Conservation (phyloP, 2,113 vertebrate genomes). For the Eublepharis macularius region DNA sequence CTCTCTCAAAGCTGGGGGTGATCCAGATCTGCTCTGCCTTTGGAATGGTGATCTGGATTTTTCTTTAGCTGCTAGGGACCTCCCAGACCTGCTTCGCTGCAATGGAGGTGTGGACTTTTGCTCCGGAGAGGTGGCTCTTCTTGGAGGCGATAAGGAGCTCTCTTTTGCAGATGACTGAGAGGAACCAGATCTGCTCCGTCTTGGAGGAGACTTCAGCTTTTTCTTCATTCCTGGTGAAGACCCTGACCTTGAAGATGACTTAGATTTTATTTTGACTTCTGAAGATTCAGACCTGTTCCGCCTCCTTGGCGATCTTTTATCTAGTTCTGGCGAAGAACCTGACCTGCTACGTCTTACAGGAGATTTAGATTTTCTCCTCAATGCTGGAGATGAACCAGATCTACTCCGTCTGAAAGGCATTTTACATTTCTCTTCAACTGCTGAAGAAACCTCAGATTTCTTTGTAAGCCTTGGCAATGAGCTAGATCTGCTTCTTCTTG, state of each 20-base stretch:
- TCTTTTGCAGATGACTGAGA: conserved; percentile 60
- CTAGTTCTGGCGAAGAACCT: conserved; percentile 40
- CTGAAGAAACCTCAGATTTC: conserved; percentile 1
- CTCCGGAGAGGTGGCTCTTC: conserved; percentile 39
- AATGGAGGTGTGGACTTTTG: conserved; percentile 48
- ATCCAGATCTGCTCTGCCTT: conserved; percentile 30
- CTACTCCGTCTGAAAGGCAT: conserved; percentile 13
- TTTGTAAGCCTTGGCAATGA: conserved; percentile 36
- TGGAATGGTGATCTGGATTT: conserved; percentile 46
- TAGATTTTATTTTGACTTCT: conserved; percentile 29
- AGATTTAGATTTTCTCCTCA: conserved; percentile 49
- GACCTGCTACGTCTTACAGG: conserved; percentile 50
- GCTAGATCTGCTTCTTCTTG: conserved; percentile 31
- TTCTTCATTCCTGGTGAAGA: conserved; percentile 23
- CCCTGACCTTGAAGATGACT: conserved; percentile 40
- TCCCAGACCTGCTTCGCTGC: conserved; percentile 51
- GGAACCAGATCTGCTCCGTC: conserved; percentile 52
- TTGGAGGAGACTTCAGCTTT: conserved; percentile 35
- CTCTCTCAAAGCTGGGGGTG: conserved; percentile 49
- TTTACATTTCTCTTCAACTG: conserved; percentile 18
- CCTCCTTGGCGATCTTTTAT: conserved; percentile 41
- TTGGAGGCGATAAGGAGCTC: conserved; percentile 60
- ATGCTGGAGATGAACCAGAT: conserved; percentile 45
- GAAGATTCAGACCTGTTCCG: conserved; percentile 59
- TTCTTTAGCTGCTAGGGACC: conserved; percentile 37